Percentiles rank a stretch among this genome's conserved stretches.
Conservation (phyloP, 2,888 invertebrate genomes). For the Erebia epiphron region DNA sequence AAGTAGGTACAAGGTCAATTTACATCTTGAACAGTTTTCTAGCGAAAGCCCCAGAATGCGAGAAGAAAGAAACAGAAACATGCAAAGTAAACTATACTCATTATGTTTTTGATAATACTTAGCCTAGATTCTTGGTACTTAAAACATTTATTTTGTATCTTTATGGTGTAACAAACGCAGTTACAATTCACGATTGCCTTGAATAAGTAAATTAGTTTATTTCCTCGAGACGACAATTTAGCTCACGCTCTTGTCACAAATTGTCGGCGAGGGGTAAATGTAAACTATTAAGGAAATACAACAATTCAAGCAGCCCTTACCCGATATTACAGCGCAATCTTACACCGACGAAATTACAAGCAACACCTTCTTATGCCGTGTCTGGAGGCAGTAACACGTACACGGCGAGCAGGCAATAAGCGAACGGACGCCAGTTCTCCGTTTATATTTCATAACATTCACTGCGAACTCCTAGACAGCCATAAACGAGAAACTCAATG, state of each 20-base stretch:
- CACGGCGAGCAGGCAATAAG: slow-evolving; percentile 40
- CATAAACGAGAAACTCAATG: slow-evolving; percentile 22
- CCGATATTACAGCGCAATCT: slow-evolving; percentile 80
- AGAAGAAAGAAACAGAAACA: too few relatives aligned
- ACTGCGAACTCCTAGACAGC: slow-evolving; percentile 31
- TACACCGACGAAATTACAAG: slow-evolving; percentile 78
- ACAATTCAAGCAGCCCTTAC: slow-evolving; percentile 80
- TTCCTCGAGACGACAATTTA: slow-evolving; percentile 80
- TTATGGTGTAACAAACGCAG: slow-evolving; percentile 55
- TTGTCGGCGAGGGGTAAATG: slow-evolving; percentile 80
- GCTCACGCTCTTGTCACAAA: slow-evolving; percentile 81
- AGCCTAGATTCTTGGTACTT: background rate
- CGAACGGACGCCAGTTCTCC: slow-evolving; percentile 38
- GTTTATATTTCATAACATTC: slow-evolving; percentile 40
- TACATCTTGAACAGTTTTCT: too few relatives aligned
- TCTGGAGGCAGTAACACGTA: slow-evolving; percentile 68
- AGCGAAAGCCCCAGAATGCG: too few relatives aligned
- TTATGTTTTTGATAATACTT: too few relatives aligned
- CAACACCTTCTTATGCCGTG: slow-evolving; percentile 79
- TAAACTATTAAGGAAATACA: slow-evolving; percentile 83
- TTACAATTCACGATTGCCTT: slow-evolving; percentile 71
- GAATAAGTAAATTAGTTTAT: slow-evolving; percentile 81
- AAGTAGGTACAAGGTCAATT: too few relatives aligned
- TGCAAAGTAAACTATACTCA: too few relatives aligned
- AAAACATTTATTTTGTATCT: background rate